Evolutionary conservation across 2,797 vertebrate genomes (phyloP).

Genomic region (Lates japonicus): DNA sequence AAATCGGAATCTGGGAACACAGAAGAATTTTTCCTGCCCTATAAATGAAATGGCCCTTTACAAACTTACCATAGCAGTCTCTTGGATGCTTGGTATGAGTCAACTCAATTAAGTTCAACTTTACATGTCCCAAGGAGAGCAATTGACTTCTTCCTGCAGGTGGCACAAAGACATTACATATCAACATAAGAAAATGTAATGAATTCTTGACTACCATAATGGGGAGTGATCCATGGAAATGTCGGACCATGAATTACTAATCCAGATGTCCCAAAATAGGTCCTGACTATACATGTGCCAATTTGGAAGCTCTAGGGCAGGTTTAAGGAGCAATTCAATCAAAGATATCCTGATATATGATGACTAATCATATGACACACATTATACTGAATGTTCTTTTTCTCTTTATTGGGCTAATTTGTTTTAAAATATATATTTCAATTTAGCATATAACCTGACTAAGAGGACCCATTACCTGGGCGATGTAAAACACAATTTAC

Average conservation of each 20-base stretch:
- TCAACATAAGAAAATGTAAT: conserved; percentile 62
- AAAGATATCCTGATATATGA: conserved; percentile 1
- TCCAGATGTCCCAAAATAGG: conserved; percentile 44
- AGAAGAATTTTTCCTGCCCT: conserved; percentile 48
- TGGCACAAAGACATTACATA: conserved; percentile 71
- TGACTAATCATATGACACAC: conserved; percentile 5
- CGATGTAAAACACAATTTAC: background rate
- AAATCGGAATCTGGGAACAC: conserved; percentile 46
- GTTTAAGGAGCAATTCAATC: conserved; percentile 34
- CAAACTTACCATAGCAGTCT: conserved; percentile 62
- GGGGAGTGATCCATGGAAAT: conserved; percentile 74
- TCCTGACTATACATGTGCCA: conserved; percentile 11
- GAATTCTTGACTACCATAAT: conserved; percentile 74
- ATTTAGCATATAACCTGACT: background rate
- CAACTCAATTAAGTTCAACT: conserved; percentile 79
- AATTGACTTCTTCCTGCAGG: conserved; percentile 78
- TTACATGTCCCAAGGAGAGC: conserved; percentile 82
- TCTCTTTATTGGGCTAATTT: background rate
- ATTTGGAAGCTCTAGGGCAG: conserved; percentile 36
- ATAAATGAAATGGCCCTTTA: conserved; percentile 64
- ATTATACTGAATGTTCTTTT: conserved; percentile 7
- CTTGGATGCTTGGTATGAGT: conserved; percentile 68
- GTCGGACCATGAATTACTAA: conserved; percentile 63
- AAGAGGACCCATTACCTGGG: background rate
- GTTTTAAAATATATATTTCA: background rate